phyloP scores from a whole-genome alignment of 2,797 vertebrate species.

The Pantherophis vulpinus region DNA sequence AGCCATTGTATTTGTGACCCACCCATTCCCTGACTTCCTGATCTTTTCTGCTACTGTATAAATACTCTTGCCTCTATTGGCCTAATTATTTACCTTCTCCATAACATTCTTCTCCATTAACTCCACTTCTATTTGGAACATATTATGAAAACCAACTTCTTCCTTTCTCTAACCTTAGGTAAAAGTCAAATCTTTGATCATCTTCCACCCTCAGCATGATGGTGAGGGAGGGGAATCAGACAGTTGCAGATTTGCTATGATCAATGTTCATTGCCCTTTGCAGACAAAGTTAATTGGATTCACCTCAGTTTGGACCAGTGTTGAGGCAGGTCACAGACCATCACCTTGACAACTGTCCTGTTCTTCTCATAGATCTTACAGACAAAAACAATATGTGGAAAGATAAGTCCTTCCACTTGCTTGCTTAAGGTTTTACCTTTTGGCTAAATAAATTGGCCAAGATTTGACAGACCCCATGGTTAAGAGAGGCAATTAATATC shows the following conservation, averaged over 20 bases:
- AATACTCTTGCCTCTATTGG: neutral
- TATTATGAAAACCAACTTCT: neutral
- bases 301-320: neutral
- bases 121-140: neutral
- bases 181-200: neutral
- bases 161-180: neutral
- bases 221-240: neutral
- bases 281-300: neutral
- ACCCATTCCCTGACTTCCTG: neutral
- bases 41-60: neutral
- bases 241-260: neutral
- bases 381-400: neutral
- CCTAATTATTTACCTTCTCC: neutral
- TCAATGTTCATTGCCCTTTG: neutral
- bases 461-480: neutral
- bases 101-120: neutral
- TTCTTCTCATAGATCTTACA: conserved; percentile 7
- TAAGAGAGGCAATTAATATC: neutral
- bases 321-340: neutral
- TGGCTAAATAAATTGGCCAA: neutral
- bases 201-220: neutral
- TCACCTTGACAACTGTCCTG: neutral
- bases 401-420: neutral
- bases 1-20: neutral
- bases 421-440: neutral